Conservation (phyloP, 1,140 invertebrate species). For the Drosophila subpulchrella region DNA sequence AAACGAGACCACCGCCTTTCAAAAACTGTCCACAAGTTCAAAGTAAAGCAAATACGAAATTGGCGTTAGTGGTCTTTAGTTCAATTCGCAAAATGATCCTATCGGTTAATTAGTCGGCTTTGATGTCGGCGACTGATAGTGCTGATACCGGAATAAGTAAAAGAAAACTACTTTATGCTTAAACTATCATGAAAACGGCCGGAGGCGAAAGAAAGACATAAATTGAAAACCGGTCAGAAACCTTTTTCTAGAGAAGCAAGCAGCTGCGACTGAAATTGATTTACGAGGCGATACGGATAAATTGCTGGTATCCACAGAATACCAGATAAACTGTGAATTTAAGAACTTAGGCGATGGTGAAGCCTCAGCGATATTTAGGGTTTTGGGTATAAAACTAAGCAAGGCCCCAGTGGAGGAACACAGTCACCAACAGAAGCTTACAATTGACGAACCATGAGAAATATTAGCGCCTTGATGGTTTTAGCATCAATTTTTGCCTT, state of each 20-base stretch:
- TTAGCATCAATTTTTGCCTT: constrained; percentile 10
- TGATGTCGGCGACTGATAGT: constrained; percentile 42
- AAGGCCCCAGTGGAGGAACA: constrained; percentile 4
- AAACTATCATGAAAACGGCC: constrained; percentile 54
- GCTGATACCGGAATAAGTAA: constrained; percentile 9
- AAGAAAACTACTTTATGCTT: constrained; percentile 47
- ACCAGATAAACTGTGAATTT: constrained; percentile 42
- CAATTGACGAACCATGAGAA: constrained; percentile 38
- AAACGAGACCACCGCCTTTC: too few relatives aligned
- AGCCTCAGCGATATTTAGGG: too few relatives aligned
- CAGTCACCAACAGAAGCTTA: constrained; percentile 46
- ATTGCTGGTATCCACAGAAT: constrained; percentile 8
- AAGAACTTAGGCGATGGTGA: too few relatives aligned
- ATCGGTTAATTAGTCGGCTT: constrained; percentile 16
- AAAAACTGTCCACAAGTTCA: too few relatives aligned
- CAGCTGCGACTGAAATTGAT: constrained; percentile 46
- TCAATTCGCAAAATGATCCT: constrained; percentile 38
- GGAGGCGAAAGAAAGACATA: constrained; percentile 32
- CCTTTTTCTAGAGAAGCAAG: constrained; percentile 26
- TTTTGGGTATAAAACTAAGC: constrained; percentile 49
- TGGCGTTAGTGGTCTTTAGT: constrained; percentile 38
- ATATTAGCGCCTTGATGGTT: constrained; percentile 24
- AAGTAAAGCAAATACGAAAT: too few relatives aligned
- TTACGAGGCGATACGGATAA: constrained; percentile 63
- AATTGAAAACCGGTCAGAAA: constrained; percentile 42